Base-by-base conservation (phyloP, 2,113 vertebrate species). In the Pelecanus crispus region DNA sequence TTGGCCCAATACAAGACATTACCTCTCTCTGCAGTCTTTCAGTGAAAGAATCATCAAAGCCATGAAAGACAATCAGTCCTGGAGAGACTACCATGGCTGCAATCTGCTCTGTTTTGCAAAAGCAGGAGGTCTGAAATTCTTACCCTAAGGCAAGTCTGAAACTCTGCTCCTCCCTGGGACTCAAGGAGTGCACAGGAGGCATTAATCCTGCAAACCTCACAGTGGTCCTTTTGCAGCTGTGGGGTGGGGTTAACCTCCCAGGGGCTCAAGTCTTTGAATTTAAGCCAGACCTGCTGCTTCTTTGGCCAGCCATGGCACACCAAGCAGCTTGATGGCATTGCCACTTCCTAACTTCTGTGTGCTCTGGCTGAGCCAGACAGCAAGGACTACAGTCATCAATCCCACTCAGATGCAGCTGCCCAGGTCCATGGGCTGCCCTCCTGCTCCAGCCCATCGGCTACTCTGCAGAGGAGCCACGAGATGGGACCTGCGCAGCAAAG, bases 361-460 rank as follows among this genome's bases (percentile, higher is more conserved):
- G 40, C 40, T 47, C 68, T 42, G 53, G 22, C 36, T 29, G 1
- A 79, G 40, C 66, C 50, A 17, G 61, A 53, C 81, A 77, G 56
- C 66, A 47, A 67, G 49, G 58, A 45, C 52, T 56, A 19, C 0
- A 1, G 28, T 66, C 50, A 62, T 66, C 86, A 71, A 17, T 38
- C 74, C 83, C 66, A 32, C 28, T 44, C 52, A 21, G 13, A 19
- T 0, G 1, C 82, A 65, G 74, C 58, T 75, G 59, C 44, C 49
- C 55, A 15, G 12, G 8, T 21, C 61, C 45, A 4, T 2, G 2
- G 12, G 18, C n/a, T 65, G 47, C 11, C 36, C 32, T 53, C 29
- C 26, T 1, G 1, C 34, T 32, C 3, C 84, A 59, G 68, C 65
- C 61, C 25, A 1, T 1, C 1, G 1, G 1, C 42, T 74, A 79